Percentiles rank a stretch among this genome's conserved stretches.
These are phyloP conservation scores for Lepidocolaptes lacrymiger DNA, from an alignment of 2,797 vertebrate species.

Conservation along the genomic window DNA sequence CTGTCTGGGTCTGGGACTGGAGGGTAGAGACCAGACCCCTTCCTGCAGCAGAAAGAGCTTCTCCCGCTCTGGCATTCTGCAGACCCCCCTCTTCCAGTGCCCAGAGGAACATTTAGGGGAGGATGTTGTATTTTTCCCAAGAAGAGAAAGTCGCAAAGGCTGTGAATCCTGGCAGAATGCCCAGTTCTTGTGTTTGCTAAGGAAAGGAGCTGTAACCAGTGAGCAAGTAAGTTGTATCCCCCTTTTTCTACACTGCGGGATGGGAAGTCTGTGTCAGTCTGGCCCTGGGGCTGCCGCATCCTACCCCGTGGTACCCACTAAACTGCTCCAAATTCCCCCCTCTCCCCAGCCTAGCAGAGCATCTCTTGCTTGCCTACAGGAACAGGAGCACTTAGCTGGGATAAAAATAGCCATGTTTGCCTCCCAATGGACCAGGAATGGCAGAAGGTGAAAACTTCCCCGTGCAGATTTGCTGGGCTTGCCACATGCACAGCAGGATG, in stretches of 20 bases:
- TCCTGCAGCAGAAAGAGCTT: neutral
- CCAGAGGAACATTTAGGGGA: neutral
- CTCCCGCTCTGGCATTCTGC: neutral
- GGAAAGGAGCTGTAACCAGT: neutral
- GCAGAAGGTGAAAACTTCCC: slow-evolving; percentile 54
- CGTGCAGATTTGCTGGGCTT: neutral
- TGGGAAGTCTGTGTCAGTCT: neutral
- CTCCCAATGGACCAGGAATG: slow-evolving; percentile 30
- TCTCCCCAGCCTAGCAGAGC: neutral
- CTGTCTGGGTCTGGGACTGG: neutral
- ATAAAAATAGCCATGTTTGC: slow-evolving; percentile 62
- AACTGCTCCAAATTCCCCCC: accelerated
- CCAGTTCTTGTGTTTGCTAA: neutral
- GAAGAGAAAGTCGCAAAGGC: slow-evolving; percentile 15
- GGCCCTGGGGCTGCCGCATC: neutral
- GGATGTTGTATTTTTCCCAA: neutral
- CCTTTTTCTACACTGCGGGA: neutral
- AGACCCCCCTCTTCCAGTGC: neutral
- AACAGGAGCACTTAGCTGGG: slow-evolving; percentile 50
- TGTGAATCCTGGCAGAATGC: slow-evolving; percentile 37
- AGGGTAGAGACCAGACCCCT: neutral
- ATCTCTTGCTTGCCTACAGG: neutral
- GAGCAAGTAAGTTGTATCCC: neutral
- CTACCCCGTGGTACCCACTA: neutral
- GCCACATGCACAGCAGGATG: neutral